These are phyloP conservation scores for Pollachius pollachius DNA, from an alignment of 2,113 vertebrate species.

Conservation along the genomic window DNA sequence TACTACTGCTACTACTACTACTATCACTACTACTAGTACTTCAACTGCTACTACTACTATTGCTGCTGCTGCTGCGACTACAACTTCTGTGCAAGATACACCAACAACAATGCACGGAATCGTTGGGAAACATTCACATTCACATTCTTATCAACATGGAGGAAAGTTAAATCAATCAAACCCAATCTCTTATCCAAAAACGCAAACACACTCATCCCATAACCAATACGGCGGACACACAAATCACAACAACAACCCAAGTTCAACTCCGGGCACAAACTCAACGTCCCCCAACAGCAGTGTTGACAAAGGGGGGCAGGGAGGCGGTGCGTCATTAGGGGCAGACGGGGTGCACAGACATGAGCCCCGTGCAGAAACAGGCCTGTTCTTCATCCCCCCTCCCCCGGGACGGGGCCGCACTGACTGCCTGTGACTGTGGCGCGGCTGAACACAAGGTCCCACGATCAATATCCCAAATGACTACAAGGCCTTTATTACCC, in stretches of 20 bases:
- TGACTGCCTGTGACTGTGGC: constrained; percentile 9
- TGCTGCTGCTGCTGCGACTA: too few relatives aligned
- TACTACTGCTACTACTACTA: too few relatives aligned
- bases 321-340: constrained; percentile 27
- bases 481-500: constrained; percentile 52
- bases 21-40: too few relatives aligned
- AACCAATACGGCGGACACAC: neutral
- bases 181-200: too few relatives aligned
- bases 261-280: constrained; percentile 2
- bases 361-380: constrained; percentile 21
- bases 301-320: neutral
- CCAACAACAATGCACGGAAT: too few relatives aligned
- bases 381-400: neutral
- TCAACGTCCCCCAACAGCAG: neutral
- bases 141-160: too few relatives aligned
- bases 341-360: constrained; percentile 14
- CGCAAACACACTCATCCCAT: too few relatives aligned
- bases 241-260: constrained; percentile 5
- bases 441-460: constrained; percentile 25
- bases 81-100: too few relatives aligned
- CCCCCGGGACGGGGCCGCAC: constrained; percentile 34
- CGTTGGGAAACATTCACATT: too few relatives aligned
- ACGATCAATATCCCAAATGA: constrained; percentile 53
- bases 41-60: too few relatives aligned
- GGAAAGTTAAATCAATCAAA: too few relatives aligned